A percentile compares a stretch with the other conserved stretches of the same genome.
Evolutionary conservation across 2,113 vertebrate genomes (phyloP).

Genomic region (Heteronetta atricapilla): DNA sequence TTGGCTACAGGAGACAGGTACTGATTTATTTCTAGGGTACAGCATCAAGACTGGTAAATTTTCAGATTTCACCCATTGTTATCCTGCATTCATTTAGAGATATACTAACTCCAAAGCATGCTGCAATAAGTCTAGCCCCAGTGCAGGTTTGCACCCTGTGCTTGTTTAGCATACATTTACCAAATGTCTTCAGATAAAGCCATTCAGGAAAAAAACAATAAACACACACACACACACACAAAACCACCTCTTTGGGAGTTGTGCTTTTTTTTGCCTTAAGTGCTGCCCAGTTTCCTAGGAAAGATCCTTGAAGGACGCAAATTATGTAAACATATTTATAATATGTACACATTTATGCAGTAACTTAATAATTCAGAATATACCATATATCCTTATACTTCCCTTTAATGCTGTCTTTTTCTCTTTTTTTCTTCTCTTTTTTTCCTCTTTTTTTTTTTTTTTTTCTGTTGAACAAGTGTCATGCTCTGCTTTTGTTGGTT

Average conservation of each 20-base stretch:
- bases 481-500: slow-evolving; percentile 33
- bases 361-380: background rate
- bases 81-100: background rate
- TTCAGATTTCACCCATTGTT: background rate
- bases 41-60: background rate
- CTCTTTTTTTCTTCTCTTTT: too few relatives aligned
- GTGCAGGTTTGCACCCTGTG: background rate
- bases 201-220: accelerated
- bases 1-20: accelerated
- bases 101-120: background rate
- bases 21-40: background rate
- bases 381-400: background rate
- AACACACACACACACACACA: background rate
- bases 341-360: background rate
- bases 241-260: background rate
- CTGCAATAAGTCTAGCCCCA: background rate
- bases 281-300: background rate
- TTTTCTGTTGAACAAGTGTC: slow-evolving; percentile 32
- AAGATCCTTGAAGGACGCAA: slow-evolving; percentile 1
- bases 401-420: background rate
- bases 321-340: background rate
- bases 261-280: background rate
- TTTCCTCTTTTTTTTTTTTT: background rate
- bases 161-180: background rate
- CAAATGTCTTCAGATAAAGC: background rate